Evolutionary conservation across 2,113 vertebrate genomes (phyloP).

Genomic region (Furnarius figulus): DNA sequence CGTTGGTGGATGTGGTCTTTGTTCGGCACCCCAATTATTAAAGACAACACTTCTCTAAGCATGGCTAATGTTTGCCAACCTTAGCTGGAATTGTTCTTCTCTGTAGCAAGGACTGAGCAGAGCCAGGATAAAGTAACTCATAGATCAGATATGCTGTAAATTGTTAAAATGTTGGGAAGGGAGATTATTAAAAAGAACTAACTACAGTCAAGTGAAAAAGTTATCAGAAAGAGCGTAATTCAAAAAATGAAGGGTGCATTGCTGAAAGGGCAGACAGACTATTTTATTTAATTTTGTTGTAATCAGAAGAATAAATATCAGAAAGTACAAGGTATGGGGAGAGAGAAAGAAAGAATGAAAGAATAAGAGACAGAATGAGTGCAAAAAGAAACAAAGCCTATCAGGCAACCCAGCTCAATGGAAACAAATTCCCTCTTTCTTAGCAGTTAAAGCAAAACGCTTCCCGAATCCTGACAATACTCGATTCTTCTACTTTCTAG

Average conservation of each 20-base stretch:
- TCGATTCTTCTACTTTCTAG: neutral
- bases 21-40: neutral
- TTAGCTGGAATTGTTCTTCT: neutral
- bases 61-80: neutral
- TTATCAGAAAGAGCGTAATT: neutral
- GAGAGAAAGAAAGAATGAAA: neutral
- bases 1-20: neutral
- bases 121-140: neutral
- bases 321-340: neutral
- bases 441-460: neutral
- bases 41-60: neutral
- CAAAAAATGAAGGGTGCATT: neutral
- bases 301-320: neutral
- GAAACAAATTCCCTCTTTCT: slow-evolving; percentile 13
- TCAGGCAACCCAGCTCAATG: neutral
- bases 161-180: neutral
- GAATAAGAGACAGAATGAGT: neutral
- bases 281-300: neutral
- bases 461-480: slow-evolving; percentile 4
- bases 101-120: neutral
- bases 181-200: neutral
- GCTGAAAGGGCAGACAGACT: neutral
- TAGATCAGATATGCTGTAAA: neutral
- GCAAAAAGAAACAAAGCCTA: neutral
- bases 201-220: neutral